Evolutionary conservation across 2,888 invertebrate genomes (phyloP), one percentile per base, ranked within the genome.

Genomic region (Drepanosiphum platanoidis): DNA sequence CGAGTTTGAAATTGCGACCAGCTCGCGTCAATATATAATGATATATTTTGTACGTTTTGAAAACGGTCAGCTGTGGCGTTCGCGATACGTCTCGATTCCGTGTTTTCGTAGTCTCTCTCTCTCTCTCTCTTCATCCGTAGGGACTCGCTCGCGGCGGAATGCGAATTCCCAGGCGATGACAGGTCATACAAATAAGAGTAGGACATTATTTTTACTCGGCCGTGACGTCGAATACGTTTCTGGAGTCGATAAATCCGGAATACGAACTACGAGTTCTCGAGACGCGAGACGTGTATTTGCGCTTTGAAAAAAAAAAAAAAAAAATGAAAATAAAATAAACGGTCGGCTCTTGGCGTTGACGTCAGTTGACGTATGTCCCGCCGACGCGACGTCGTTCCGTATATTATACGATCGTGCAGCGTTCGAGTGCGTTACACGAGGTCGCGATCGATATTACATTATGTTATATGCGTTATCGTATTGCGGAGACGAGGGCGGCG

Each of bases 171-270:
- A 52, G 52, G 52, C 68, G 52, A 70, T 27, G 80, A 70, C 80
- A 68, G 80, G 80, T 68, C 68, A 36, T 70, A 80, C 68, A 80
- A 80, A 80, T 52, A 70, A 52, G 80, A 70, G 70, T 70, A n/a
- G 80, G 68, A 80, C 36, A 80, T 80, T 80, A 80, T 80, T 70
- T 80, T 52, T 27, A 52, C 80, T 52, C 80, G 52, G 32, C 30
- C n/a, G 13, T 66, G 42, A 80, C 52, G 80, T 70, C 36, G 52
- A 52, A 52, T 70, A 32, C 52, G 11, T 68, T 70, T 70, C 80
- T 80, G 52, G 70, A 68, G 68, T 80, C 80, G 52, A 80, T 80
- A 80, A 80, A 80, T 80, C 80, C 80, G 52, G 70, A 18, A 52
- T 52, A 80, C 46, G 27, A 68, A 78, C 22, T n/a, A 32, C 32